These are phyloP conservation scores for Epinotia demarniana DNA, from an alignment of 2,888 invertebrate species.

Conservation along the genomic window DNA sequence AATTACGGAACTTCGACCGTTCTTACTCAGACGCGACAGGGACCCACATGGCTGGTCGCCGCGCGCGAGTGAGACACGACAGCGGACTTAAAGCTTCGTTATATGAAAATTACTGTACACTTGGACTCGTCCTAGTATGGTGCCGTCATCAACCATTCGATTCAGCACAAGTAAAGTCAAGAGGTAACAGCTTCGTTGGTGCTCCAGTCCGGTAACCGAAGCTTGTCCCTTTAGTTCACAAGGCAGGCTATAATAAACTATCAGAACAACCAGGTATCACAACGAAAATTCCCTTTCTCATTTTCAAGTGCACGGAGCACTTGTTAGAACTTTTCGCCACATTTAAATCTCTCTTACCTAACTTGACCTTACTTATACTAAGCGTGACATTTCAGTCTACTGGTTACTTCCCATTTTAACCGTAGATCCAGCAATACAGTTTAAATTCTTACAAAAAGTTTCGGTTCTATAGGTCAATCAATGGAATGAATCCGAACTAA, in stretches of 20 bases:
- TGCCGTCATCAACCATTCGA: not conserved
- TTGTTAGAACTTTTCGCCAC: too few species aligned
- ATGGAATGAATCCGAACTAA: not conserved
- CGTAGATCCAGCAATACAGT: not conserved
- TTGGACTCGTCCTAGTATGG: not conserved
- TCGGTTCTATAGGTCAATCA: not conserved
- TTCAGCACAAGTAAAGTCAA: not conserved
- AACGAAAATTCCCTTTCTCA: too few species aligned
- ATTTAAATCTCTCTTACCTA: not conserved
- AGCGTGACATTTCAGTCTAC: not conserved
- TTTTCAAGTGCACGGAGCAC: too few species aligned
- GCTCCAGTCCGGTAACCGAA: not conserved
- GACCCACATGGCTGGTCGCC: not conserved
- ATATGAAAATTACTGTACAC: constrained; percentile 37
- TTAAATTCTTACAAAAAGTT: not conserved
- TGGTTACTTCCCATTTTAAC: not conserved
- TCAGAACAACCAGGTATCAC: too few species aligned
- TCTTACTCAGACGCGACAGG: not conserved
- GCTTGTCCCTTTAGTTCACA: too few species aligned
- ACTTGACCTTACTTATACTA: not conserved
- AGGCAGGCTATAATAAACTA: too few species aligned
- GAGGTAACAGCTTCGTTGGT: not conserved
- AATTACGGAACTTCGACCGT: too few species aligned
- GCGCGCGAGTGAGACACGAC: constrained; percentile 21
- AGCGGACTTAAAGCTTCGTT: constrained; percentile 37